Percentiles rank a stretch among this genome's conserved stretches.
Evolutionary conservation across 2,797 vertebrate genomes (phyloP).

Genomic region (Aplochiton taeniatus): DNA sequence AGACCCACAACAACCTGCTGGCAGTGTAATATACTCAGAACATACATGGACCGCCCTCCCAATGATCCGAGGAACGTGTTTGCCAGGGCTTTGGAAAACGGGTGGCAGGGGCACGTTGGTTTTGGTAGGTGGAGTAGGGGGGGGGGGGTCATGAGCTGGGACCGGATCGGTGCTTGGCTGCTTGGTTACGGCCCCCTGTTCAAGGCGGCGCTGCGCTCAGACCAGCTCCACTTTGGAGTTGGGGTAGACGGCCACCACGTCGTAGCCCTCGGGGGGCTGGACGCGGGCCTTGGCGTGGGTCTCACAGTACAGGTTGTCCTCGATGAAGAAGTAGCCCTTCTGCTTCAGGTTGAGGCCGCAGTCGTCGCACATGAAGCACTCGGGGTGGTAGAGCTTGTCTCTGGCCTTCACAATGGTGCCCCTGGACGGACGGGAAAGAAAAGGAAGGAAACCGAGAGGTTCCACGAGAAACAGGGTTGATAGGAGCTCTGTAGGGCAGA

Average conservation of each 20-base stretch:
- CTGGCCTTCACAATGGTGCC: constrained; percentile 96
- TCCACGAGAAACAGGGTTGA: constrained; percentile 3
- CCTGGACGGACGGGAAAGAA: constrained; percentile 57
- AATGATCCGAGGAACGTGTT: too few relatives aligned
- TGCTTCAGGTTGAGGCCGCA: constrained; percentile 94
- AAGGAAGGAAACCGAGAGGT: not conserved
- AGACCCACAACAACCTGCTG: too few relatives aligned
- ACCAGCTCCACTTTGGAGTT: constrained; percentile 96
- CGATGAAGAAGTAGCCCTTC: constrained; percentile 95
- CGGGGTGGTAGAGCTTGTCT: constrained; percentile 96
- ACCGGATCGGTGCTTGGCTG: not conserved
- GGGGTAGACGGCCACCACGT: constrained; percentile 96
- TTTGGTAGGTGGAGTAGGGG: too few relatives aligned
- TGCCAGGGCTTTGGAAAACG: too few relatives aligned
- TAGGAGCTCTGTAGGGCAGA: constrained; percentile 12
- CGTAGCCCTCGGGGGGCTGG: constrained; percentile 94
- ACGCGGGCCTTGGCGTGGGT: constrained; percentile 93
- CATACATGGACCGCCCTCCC: too few relatives aligned
- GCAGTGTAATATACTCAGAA: too few relatives aligned
- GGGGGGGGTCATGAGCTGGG: not conserved
- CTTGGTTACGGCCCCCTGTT: not conserved
- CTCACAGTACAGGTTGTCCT: constrained; percentile 97
- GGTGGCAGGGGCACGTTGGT: too few relatives aligned
- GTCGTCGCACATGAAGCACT: constrained; percentile 96
- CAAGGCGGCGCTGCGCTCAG: constrained; percentile 53